Evolutionary conservation across 2,113 vertebrate species (phyloP).

Genomic region (Lonchura striata): DNA sequence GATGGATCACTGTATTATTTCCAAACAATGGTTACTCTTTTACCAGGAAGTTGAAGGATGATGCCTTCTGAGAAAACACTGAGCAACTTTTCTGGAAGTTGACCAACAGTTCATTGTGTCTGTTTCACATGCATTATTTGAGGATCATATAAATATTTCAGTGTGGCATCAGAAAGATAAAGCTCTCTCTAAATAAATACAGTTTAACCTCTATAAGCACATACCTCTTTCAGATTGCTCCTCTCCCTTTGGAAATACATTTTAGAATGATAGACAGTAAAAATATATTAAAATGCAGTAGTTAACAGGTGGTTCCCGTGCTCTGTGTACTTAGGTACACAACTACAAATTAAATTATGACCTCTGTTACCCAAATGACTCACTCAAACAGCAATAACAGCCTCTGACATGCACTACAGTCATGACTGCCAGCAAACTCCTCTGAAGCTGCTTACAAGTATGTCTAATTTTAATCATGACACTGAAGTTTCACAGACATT

Average conservation of each 20-base stretch:
- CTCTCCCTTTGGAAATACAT: neutral
- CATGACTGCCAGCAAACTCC: neutral
- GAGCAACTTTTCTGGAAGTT: neutral
- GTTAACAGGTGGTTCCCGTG: neutral
- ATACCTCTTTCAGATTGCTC: neutral
- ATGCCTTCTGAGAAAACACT: neutral
- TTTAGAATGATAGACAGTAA: neutral
- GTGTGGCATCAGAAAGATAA: neutral
- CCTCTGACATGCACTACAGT: neutral
- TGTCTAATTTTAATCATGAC: neutral
- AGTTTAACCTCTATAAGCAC: neutral
- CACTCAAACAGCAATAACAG: neutral
- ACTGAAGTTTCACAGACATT: neutral
- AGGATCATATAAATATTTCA: neutral
- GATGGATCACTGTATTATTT: neutral
- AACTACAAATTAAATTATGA: neutral
- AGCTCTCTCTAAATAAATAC: neutral
- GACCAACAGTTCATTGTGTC: neutral
- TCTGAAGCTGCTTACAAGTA: neutral
- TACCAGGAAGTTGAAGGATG: neutral
- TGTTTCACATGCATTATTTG: neutral
- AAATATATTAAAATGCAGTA: neutral
- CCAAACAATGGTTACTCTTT: neutral
- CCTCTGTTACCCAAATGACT: slow-evolving; percentile 17
- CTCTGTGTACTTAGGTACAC: neutral